Evolutionary conservation across 2,888 invertebrate species (phyloP), one percentile per base, ranked within the genome.

Genomic region (Coenonympha glycerion): DNA sequence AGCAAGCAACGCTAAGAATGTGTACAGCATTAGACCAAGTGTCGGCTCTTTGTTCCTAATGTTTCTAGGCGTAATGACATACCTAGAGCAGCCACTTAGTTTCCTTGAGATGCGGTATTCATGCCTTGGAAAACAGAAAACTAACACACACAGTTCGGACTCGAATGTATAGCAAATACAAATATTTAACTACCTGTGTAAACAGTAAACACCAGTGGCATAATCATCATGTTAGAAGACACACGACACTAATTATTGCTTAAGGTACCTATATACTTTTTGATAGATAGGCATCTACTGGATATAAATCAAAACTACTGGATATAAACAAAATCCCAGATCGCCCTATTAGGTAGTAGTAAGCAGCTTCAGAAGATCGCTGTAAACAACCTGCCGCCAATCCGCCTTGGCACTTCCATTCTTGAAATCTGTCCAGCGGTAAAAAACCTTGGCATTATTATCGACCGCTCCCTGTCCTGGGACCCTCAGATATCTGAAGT

Each of bases 121-220:
- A 56, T 36, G 53, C 47, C 41, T 53, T 41, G n/a, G n/a, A n/a
- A n/a, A n/a, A n/a, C 46, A 37, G 53, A 42, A 41, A 42, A 46
- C 34, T 18, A 28, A 55, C 40, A 44, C 49, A 52, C 11, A 36
- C 49, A 33, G 22, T 5, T 16, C 16, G 9, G 16, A 3, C n/a
- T n/a, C n/a, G 26, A 30, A 37, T 44, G 49, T 40, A 24, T 15
- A 11, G 45, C 34, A 16, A 45, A 45, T 24, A n/a, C n/a, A n/a
- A n/a, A n/a, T n/a, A n/a, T n/a, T n/a, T 26, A 9, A 13, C 6
- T 26, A 6, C 16, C 15, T 5, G 5, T 13, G 11, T 11, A n/a
- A n/a, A n/a, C n/a, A n/a, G 9, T 16, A 24, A 39, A 22, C 4
- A 36, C 37, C 37, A 6, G 37, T 19, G 11, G 37, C 37, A 21